Conservation (phyloP, 2,113 vertebrate species). For the Spilogale gracilis region DNA sequence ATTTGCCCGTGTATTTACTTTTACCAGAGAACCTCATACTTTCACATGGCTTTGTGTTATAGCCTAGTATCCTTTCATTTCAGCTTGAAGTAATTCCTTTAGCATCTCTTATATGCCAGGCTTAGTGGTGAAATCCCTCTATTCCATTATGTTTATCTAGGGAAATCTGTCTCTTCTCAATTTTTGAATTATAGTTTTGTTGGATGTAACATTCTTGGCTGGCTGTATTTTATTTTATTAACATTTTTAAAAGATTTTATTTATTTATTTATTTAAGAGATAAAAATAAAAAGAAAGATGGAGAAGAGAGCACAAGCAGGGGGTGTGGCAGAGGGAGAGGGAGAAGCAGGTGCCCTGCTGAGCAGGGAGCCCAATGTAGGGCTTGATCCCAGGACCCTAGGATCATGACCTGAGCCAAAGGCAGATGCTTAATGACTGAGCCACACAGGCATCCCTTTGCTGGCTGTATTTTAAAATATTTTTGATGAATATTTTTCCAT, state of each 20-base stretch:
- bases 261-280: background rate
- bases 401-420: background rate
- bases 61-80: background rate
- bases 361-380: background rate
- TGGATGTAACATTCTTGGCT: background rate
- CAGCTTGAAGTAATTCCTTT: background rate
- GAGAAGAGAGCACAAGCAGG: background rate
- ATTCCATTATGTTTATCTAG: background rate
- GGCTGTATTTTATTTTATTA: background rate
- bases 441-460: background rate
- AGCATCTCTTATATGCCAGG: background rate
- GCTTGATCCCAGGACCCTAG: background rate
- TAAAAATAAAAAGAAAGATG: background rate
- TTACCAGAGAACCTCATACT: background rate
- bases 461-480: background rate
- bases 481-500: background rate
- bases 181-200: background rate
- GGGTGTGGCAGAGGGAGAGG: background rate
- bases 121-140: background rate
- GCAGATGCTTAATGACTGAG: background rate
- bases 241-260: background rate
- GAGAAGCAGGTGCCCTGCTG: background rate
- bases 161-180: background rate
- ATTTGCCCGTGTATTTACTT: background rate
- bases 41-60: background rate